Base-by-base conservation (phyloP, 2,113 vertebrate species). In the Marmota monax region DNA sequence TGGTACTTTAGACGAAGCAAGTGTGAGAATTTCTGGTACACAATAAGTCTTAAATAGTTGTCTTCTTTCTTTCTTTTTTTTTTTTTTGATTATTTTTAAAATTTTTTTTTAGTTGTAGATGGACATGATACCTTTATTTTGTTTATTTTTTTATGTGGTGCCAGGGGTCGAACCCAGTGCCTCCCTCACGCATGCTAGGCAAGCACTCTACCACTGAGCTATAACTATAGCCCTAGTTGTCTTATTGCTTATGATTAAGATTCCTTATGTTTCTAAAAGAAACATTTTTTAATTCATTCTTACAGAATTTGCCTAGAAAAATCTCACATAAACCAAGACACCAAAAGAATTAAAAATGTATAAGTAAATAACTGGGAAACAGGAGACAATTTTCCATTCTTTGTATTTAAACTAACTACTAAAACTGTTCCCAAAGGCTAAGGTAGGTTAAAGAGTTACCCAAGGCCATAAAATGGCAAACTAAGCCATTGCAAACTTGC, bases 371-470 rank as follows among this genome's bases (percentile, higher is more conserved):
- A 69, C 3, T 56, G 29, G 45, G 83, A 74, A 84, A 77, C 20
- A 63, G 42, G 22, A 63, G 37, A 12, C 80, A 29, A 39, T 94
- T 80, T 90, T 78, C 20, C 58, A 0, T 45, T 69, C 17, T 22
- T 8, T 85, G 58, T 32, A 83, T 77, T 89, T 8, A 18, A 61
- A 61, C 6, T 37, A 80, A 63, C 74, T 37, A 76, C 18, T 25
- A 34, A 94, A 42, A 42, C 25, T 45, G 11, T 69, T 82, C 48
- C 77, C 42, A 29, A 76, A 83, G n/a, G 25, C 42, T 77, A 84
- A 70, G 7, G 20, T 72, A 80, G 76, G n/a, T 78, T 77, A 32
- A 85, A 82, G 77, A 89, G 76, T 85, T 77, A 94, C 63, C 65
- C 42, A 91, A 67, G 69, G 3, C 69, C 67, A 20, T 51, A 76